Conservation (phyloP, 2,797 vertebrate species). For the Characodon lateralis region DNA sequence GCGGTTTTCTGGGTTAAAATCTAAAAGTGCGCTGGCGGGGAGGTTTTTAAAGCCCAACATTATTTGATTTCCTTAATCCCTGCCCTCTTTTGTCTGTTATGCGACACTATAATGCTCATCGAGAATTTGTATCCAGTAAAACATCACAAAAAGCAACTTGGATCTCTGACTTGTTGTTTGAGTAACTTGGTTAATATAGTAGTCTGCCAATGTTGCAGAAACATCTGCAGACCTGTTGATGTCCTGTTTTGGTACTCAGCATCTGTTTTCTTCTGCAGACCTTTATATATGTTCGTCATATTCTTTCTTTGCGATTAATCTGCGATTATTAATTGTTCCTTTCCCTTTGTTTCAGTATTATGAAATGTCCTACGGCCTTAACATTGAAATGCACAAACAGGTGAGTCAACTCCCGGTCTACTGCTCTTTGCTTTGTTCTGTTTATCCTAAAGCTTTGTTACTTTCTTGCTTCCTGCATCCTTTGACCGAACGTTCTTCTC, state of each 20-base stretch:
- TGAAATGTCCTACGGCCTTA: conserved; percentile 85
- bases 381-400: conserved; percentile 87
- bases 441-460: conserved; percentile 9
- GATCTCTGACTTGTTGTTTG: too few species aligned
- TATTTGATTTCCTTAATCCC: not conserved
- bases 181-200: not conserved
- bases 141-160: not conserved
- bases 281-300: not conserved
- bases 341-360: conserved; percentile 79
- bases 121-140: not conserved
- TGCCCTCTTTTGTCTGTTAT: not conserved
- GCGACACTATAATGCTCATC: not conserved
- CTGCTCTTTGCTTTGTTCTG: not conserved
- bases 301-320: not conserved
- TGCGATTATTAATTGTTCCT: conserved; percentile 9
- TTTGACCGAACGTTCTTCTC: conserved; percentile 14
- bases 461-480: not conserved
- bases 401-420: conserved; percentile 58
- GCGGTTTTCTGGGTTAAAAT: not conserved
- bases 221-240: not conserved
- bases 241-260: not conserved
- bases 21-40: not conserved
- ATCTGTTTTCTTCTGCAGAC: not conserved
- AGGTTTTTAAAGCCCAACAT: not conserved
- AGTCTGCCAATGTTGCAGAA: not conserved